A percentile compares a stretch with the other conserved stretches of the same genome.
phyloP scores from a whole-genome alignment of 2,797 vertebrate genomes.

The Falco novaeseelandiae region DNA sequence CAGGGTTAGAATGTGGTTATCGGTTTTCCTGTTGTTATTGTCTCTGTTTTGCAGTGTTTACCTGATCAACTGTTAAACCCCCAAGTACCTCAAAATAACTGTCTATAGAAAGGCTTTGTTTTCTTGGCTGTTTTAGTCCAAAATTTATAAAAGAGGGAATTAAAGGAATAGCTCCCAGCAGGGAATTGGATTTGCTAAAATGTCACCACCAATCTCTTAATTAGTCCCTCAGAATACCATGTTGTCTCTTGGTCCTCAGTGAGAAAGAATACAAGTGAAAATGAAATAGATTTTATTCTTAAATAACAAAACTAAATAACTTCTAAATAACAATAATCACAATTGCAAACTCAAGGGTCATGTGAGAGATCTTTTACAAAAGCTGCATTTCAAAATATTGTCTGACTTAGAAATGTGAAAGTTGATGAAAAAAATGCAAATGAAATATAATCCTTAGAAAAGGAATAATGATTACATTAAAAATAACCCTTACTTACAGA shows the following conservation, averaged over 20 bases:
- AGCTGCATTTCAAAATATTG: background rate
- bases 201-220: constrained; percentile 8
- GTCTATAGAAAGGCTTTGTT: background rate
- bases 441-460: background rate
- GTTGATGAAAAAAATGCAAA: background rate
- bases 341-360: background rate
- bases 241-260: background rate
- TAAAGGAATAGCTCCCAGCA: background rate
- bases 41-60: background rate
- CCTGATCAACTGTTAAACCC: background rate
- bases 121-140: background rate
- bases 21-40: background rate
- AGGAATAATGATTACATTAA: background rate
- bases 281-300: background rate
- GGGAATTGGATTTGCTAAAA: background rate
- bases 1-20: background rate
- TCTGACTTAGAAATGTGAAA: background rate
- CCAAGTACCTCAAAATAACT: background rate
- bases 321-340: background rate
- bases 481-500: background rate
- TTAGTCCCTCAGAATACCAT: background rate
- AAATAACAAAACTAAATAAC: background rate
- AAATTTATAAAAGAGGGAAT: background rate
- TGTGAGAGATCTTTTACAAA: background rate
- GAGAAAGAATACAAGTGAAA: background rate